Conservation (phyloP, 2,888 invertebrate species). For the Papilio gigon region DNA sequence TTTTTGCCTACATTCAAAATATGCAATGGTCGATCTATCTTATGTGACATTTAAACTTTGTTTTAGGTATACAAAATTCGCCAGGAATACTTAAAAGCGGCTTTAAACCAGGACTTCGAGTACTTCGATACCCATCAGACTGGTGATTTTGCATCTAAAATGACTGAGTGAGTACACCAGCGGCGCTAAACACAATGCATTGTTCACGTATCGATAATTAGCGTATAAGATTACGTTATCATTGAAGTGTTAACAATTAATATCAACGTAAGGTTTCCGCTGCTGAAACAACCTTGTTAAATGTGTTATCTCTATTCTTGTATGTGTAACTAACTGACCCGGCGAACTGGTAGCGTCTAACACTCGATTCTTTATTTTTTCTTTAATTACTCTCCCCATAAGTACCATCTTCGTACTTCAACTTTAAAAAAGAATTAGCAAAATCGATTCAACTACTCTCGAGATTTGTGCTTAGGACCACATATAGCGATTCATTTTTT, state of each 20-base stretch:
- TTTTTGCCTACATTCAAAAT: too few species aligned
- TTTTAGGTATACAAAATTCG: slow-evolving; percentile 82
- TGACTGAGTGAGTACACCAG: slow-evolving; percentile 84
- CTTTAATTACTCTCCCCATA: too few species aligned
- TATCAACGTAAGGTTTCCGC: neutral
- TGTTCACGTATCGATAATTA: slow-evolving; percentile 25
- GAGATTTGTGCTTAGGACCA: too few species aligned
- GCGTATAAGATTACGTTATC: neutral
- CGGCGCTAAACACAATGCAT: slow-evolving; percentile 11
- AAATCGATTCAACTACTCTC: too few species aligned
- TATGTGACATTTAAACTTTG: too few species aligned
- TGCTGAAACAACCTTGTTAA: neutral
- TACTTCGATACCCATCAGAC: slow-evolving; percentile 87
- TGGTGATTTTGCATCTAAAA: slow-evolving; percentile 87
- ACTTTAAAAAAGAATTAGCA: too few species aligned
- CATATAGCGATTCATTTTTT: too few species aligned
- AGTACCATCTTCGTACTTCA: too few species aligned
- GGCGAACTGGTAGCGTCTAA: too few species aligned
- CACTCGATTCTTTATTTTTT: too few species aligned
- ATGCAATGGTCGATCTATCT: too few species aligned
- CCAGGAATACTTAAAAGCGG: slow-evolving; percentile 83
- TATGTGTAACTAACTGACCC: too few species aligned
- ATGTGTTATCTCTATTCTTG: neutral
- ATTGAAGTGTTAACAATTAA: neutral
- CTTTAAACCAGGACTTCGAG: slow-evolving; percentile 86